Evolutionary conservation across 1,140 invertebrate species (phyloP), one percentile per base, ranked within the genome.

Genomic region (Neuroterus valhalla): DNA sequence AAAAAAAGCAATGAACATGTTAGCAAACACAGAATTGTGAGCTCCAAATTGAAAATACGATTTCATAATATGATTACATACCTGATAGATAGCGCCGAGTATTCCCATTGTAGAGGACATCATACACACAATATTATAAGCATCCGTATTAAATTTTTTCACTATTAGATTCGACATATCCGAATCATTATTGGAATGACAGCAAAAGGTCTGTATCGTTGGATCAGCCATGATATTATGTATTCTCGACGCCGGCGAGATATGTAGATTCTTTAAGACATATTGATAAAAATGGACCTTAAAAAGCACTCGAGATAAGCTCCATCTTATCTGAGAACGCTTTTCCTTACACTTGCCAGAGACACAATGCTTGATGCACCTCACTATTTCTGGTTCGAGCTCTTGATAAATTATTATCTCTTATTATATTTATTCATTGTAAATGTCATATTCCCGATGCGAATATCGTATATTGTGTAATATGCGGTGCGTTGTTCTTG

Each of bases 121-220:
- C 82, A 96, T 91, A 84, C 94, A 95, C 11, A 95, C 92, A 17
- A 85, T 89, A 84, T 96, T 95, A 85, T 95, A 95, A 10, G 92
- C 90, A 78, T 93, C 91, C 0, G 93, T 92, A 81, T 94, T 93
- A 80, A 94, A 94, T 87, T 93, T 92, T 79, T 92, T 86, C 91
- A 94, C 93, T 70, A 94, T 91, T 82, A 88, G 88, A 4, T 92
- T 87, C 42, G 93, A 91, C 83, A 92, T 91, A 69, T 92, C 91
- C 46, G 92, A 91, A 71, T 90, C 91, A 74, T 93, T 93, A 12
- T 92, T 92, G 80, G 93, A 91, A 82, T 93, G 92, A 84, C 95
- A 95, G 85, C 94, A 95, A 88, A 95, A 95, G 10, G 94, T 95
- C 90, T 95, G 94, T 84, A 95, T 94, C 48, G 94, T 94, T 45